Evolutionary conservation across 2,113 vertebrate genomes (phyloP).

Genomic region (Nestor notabilis): DNA sequence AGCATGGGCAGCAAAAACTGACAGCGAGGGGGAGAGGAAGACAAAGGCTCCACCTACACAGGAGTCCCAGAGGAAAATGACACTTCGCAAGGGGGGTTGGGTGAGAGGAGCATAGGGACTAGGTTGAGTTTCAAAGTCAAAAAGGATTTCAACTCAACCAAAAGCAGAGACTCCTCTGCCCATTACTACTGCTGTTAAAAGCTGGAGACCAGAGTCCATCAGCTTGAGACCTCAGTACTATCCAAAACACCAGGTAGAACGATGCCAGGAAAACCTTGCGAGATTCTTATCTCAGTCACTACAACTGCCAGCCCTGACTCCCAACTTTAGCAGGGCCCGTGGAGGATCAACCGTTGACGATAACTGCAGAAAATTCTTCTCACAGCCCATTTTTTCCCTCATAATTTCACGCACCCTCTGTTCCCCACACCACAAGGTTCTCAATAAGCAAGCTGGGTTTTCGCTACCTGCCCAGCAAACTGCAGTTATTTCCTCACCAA

Average conservation of each 20-base stretch:
- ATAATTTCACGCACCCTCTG: neutral
- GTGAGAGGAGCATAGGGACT: neutral
- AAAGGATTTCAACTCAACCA: constrained; percentile 8
- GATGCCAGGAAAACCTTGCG: neutral
- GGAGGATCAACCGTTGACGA: neutral
- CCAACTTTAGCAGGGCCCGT: neutral
- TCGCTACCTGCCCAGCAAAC: neutral
- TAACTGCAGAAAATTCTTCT: neutral
- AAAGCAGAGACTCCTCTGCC: neutral
- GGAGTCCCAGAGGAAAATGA: constrained; percentile 6
- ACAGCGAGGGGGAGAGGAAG: neutral
- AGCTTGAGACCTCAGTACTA: neutral
- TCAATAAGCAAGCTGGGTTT: neutral
- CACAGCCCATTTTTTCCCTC: neutral
- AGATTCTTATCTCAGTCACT: neutral
- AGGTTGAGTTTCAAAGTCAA: neutral
- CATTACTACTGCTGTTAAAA: neutral
- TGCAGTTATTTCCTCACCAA: neutral
- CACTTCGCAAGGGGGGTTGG: neutral
- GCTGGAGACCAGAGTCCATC: neutral
- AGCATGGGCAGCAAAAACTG: neutral
- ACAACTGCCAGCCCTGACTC: neutral
- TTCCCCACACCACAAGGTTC: neutral
- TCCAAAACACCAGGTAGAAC: neutral
- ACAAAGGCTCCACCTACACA: neutral